Evolutionary conservation across 2,888 invertebrate species (phyloP).

Genomic region (Aporophyla nigra): DNA sequence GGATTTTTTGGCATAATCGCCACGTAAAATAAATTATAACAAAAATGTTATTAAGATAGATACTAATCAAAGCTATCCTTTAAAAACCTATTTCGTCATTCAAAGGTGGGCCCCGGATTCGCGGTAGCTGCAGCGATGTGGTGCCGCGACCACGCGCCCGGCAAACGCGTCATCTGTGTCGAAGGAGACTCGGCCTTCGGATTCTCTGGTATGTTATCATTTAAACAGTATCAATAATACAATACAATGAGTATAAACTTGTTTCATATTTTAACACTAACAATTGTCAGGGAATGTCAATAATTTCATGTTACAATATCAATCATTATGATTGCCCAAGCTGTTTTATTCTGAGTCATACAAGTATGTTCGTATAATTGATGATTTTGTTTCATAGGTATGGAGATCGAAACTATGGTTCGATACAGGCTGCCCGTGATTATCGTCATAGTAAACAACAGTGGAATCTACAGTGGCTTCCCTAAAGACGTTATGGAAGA

Average conservation of each 20-base stretch:
- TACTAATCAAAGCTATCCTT: not conserved
- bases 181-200: constrained; percentile 99
- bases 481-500: constrained; percentile 94
- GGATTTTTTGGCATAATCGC: too few relatives aligned
- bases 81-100: not conserved
- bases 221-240: constrained; percentile 66
- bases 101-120: constrained; percentile 95
- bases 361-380: constrained; percentile 22
- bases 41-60: not conserved
- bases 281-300: constrained; percentile 58
- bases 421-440: constrained; percentile 98
- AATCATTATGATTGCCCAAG: constrained; percentile 43
- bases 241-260: constrained; percentile 44
- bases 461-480: constrained; percentile 97
- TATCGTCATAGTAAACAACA: constrained; percentile 98
- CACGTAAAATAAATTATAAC: too few relatives aligned
- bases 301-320: constrained; percentile 43
- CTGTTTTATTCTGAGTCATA: constrained; percentile 35
- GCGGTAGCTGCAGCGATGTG: constrained; percentile 98
- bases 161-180: constrained; percentile 96
- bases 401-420: constrained; percentile 99
- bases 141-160: constrained; percentile 95
- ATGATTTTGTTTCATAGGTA: constrained; percentile 88
- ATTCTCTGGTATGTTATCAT: constrained; percentile 94
- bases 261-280: constrained; percentile 45